phyloP scores from a whole-genome alignment of 2,888 invertebrate genomes.

The Rhodophaea formosa region DNA sequence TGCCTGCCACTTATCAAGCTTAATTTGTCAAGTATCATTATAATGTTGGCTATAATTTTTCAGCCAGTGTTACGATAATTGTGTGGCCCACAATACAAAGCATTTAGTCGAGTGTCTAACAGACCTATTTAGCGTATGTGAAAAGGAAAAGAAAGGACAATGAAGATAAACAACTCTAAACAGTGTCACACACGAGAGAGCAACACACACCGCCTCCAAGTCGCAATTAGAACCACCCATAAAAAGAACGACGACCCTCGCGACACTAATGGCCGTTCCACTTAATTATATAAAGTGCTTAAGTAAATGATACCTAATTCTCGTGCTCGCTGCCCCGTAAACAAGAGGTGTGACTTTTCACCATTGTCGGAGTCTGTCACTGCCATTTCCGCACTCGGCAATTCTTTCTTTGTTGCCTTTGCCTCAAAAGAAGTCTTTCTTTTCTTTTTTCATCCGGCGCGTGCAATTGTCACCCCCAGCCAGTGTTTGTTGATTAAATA shows the following conservation, averaged over 20 bases:
- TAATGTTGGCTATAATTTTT: too few relatives aligned
- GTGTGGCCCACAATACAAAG: not conserved
- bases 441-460: slow-evolving; percentile 55
- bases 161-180: slow-evolving; percentile 22
- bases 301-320: slow-evolving; percentile 80
- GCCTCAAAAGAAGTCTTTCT: slow-evolving; percentile 71
- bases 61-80: too few relatives aligned
- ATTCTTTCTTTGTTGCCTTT: slow-evolving; percentile 75
- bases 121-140: not conserved
- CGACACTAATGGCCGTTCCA: slow-evolving; percentile 65
- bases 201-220: slow-evolving; percentile 43
- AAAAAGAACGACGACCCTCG: slow-evolving; percentile 68
- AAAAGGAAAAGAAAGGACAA: slow-evolving; percentile 1
- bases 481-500: slow-evolving; percentile 77
- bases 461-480: slow-evolving; percentile 77
- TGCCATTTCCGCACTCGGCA: slow-evolving; percentile 70
- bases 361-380: slow-evolving; percentile 79
- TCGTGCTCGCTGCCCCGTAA: slow-evolving; percentile 65
- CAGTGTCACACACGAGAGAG: slow-evolving; percentile 8
- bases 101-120: too few relatives aligned
- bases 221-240: slow-evolving; percentile 58
- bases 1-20: too few relatives aligned
- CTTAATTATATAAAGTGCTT: slow-evolving; percentile 80
- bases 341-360: slow-evolving; percentile 80
- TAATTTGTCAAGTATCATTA: too few relatives aligned